Evolutionary conservation across 2,113 vertebrate genomes (phyloP).

Genomic region (Baryphthengus martii): DNA sequence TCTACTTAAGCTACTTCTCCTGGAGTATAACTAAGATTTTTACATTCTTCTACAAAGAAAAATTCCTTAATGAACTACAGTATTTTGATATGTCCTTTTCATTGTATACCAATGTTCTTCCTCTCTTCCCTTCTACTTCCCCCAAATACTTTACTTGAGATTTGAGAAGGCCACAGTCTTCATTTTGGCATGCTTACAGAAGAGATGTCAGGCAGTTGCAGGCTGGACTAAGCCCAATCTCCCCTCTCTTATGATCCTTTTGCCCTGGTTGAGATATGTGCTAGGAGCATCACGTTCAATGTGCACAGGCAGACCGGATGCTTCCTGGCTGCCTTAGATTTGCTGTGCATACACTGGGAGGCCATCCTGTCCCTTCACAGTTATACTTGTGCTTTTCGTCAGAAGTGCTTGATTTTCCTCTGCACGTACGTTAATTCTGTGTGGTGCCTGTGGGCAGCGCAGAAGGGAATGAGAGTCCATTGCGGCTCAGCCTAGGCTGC

Average conservation of each 20-base stretch:
- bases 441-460: background rate
- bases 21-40: background rate
- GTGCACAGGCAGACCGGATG: rapidly evolving
- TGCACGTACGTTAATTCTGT: rapidly evolving
- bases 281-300: background rate
- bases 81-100: background rate
- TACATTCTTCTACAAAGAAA: background rate
- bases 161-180: background rate
- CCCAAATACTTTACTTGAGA: background rate
- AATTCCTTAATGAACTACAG: background rate
- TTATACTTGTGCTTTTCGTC: background rate
- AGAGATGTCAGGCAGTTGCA: rapidly evolving
- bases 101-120: background rate
- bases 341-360: rapidly evolving
- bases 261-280: rapidly evolving
- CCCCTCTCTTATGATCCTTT: rapidly evolving
- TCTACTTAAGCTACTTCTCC: background rate
- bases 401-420: background rate
- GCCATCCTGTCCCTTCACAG: background rate
- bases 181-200: background rate
- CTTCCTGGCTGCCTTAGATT: background rate
- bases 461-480: background rate
- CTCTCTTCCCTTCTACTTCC: background rate
- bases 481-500: background rate
- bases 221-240: background rate